These are phyloP conservation scores for Hemiscyllium ocellatum DNA, from an alignment of 2,113 vertebrate genomes.

Conservation along the genomic window DNA sequence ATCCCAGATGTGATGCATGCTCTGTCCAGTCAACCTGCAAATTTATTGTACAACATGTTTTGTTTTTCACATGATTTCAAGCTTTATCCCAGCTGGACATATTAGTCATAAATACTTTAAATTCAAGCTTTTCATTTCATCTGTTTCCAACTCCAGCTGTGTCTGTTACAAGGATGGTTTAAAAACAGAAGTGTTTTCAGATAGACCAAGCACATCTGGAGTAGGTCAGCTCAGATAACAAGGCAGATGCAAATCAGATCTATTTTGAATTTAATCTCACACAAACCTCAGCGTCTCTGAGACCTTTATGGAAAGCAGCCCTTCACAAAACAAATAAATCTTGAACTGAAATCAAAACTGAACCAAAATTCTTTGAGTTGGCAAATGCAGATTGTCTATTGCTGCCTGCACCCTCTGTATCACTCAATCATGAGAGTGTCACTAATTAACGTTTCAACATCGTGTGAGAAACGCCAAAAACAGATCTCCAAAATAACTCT, in stretches of 20 bases:
- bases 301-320: not conserved
- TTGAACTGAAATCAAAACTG: not conserved
- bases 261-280: not conserved
- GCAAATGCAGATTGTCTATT: not conserved
- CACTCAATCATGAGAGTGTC: not conserved
- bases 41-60: not conserved
- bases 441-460: not conserved
- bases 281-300: not conserved
- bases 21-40: not conserved
- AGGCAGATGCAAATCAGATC: not conserved
- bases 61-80: too few relatives aligned
- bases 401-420: not conserved
- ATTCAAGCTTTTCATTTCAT: not conserved
- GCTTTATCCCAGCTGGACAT: not conserved
- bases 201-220: not conserved
- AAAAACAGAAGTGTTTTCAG: not conserved
- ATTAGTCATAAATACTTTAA: not conserved
- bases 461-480: not conserved
- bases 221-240: not conserved
- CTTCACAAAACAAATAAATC: not conserved
- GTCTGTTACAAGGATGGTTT: not conserved
- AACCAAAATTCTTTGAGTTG: too few relatives aligned
- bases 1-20: too few relatives aligned
- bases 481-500: not conserved
- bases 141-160: constrained; percentile 19